Evolutionary conservation across 2,888 invertebrate genomes (phyloP).

Genomic region (Caradrina kadenii): DNA sequence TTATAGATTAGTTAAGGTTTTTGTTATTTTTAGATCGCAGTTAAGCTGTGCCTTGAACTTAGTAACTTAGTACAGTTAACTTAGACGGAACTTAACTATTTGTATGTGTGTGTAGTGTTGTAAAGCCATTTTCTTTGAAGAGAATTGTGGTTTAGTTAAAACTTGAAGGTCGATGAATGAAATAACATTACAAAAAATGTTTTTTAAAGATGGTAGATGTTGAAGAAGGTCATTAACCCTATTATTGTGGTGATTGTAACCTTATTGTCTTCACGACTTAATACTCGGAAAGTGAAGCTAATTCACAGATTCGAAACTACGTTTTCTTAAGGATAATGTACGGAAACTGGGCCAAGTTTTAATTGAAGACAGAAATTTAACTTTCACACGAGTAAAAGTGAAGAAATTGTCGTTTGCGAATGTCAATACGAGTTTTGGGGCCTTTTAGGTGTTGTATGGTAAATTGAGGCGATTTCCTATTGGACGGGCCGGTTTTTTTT

Average conservation of each 20-base stretch:
- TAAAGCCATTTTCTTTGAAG: slow-evolving; percentile 47
- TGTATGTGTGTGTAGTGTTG: slow-evolving; percentile 37
- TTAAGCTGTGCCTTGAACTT: slow-evolving; percentile 50
- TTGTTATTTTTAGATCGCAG: slow-evolving; percentile 37
- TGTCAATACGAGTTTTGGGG: slow-evolving; percentile 56
- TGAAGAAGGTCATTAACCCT: slow-evolving; percentile 43
- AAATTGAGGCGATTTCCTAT: slow-evolving; percentile 36
- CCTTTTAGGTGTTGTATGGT: slow-evolving; percentile 47
- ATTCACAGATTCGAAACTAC: slow-evolving; percentile 49
- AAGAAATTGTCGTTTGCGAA: slow-evolving; percentile 65
- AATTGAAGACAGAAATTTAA: slow-evolving; percentile 62
- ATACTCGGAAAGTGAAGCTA: slow-evolving; percentile 31
- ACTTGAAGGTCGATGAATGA: slow-evolving; percentile 42
- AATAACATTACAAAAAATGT: slow-evolving; percentile 14
- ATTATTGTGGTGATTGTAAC: slow-evolving; percentile 45
- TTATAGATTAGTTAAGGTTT: slow-evolving; percentile 41
- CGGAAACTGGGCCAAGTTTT: slow-evolving; percentile 63
- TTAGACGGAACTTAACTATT: slow-evolving; percentile 55
- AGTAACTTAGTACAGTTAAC: slow-evolving; percentile 63
- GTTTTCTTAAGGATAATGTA: slow-evolving; percentile 64
- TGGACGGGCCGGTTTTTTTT: slow-evolving; percentile 33
- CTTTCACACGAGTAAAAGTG: slow-evolving; percentile 68
- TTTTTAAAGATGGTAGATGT: slow-evolving; percentile 17
- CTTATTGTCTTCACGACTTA: slow-evolving; percentile 13
- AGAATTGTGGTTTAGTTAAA: slow-evolving; percentile 50